Conservation (phyloP, 1,140 invertebrate genomes). For the Sminthurides bifidus region DNA sequence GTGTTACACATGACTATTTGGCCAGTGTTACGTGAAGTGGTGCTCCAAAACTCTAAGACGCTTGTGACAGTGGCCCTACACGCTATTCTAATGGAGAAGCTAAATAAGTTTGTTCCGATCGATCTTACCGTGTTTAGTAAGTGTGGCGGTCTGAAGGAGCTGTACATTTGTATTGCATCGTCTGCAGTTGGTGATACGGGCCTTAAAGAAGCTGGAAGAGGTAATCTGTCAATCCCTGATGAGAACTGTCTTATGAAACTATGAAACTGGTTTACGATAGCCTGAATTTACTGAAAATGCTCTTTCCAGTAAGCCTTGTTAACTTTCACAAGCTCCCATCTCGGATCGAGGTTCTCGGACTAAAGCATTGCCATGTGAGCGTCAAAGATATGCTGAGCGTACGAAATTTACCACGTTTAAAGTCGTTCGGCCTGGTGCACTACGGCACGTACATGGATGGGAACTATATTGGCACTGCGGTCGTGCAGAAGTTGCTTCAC, state of each 20-base stretch:
- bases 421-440: slow-evolving; percentile 12
- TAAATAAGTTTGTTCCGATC: slow-evolving; percentile 4
- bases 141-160: not conserved
- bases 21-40: slow-evolving; percentile 5
- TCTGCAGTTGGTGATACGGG: slow-evolving; percentile 1
- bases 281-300: too few relatives aligned
- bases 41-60: slow-evolving; percentile 1
- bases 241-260: too few relatives aligned
- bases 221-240: not conserved
- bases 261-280: too few relatives aligned
- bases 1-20: slow-evolving; percentile 15
- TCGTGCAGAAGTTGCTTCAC: not conserved
- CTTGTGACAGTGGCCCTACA: slow-evolving; percentile 11
- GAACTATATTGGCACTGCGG: not conserved
- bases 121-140: slow-evolving; percentile 9
- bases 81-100: slow-evolving; percentile 7
- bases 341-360: not conserved
- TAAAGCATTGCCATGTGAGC: slow-evolving; percentile 10
- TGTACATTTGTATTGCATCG: slow-evolving; percentile 15
- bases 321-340: slow-evolving; percentile 12
- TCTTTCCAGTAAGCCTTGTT: not conserved
- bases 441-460: not conserved
- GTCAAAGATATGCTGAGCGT: slow-evolving; percentile 1
- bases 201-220: not conserved
- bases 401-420: not conserved